These are phyloP conservation scores for Tenodera sinensis DNA, from an alignment of 2,888 invertebrate species.

Conservation along the genomic window DNA sequence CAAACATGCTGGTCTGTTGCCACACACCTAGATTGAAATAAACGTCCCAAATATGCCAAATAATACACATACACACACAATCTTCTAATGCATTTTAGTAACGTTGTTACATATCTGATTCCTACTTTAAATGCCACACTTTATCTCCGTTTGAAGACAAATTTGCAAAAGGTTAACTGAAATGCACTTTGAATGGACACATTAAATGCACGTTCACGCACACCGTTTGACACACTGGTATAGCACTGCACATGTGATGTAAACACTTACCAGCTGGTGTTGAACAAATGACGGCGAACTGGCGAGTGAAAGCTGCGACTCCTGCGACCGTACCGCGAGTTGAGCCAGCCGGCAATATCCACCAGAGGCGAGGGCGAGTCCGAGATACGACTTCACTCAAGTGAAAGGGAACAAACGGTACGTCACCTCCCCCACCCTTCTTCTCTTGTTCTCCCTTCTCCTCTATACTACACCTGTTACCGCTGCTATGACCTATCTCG, in stretches of 20 bases:
- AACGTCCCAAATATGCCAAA: too few relatives aligned
- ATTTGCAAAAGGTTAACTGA: too few relatives aligned
- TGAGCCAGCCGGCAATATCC: neutral
- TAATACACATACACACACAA: too few relatives aligned
- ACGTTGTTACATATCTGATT: too few relatives aligned
- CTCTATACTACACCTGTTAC: neutral
- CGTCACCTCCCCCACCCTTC: neutral
- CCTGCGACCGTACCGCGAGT: neutral
- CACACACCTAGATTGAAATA: too few relatives aligned
- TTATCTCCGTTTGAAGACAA: too few relatives aligned
- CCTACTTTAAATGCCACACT: too few relatives aligned
- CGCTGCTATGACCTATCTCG: neutral
- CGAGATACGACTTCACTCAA: neutral
- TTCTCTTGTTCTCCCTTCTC: neutral
- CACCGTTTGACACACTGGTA: too few relatives aligned
- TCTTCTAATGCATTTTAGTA: too few relatives aligned
- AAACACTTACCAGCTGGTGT: neutral
- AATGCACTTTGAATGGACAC: too few relatives aligned
- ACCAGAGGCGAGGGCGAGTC: neutral
- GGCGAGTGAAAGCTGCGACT: neutral
- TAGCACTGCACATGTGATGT: too few relatives aligned
- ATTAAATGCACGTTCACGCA: too few relatives aligned
- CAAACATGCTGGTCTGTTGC: neutral
- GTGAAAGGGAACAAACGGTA: neutral
- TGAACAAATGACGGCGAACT: neutral